Conservation (phyloP, 2,888 invertebrate species). For the Bellardia pandia region DNA sequence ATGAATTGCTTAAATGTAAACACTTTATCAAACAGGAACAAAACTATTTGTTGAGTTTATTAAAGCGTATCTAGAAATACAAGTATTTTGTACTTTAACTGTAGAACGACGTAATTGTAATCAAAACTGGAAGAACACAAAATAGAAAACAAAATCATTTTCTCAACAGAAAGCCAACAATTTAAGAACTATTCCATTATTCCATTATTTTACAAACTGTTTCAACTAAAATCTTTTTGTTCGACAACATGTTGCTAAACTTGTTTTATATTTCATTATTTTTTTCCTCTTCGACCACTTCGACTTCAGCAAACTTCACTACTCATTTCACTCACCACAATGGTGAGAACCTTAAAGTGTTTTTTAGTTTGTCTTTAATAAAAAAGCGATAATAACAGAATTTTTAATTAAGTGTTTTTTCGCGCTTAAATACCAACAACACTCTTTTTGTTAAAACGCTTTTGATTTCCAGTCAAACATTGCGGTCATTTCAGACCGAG, state of each 20-base stretch:
- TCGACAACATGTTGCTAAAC: slow-evolving; percentile 57
- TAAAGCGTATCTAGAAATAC: too few species aligned
- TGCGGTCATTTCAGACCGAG: slow-evolving; percentile 7
- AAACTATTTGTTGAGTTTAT: too few species aligned
- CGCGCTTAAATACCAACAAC: slow-evolving; percentile 31
- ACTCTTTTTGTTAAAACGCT: slow-evolving; percentile 21
- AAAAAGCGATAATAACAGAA: slow-evolving; percentile 70
- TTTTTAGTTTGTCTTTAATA: slow-evolving; percentile 20
- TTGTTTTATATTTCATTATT: slow-evolving; percentile 48
- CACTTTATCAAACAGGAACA: too few species aligned
- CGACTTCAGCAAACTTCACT: slow-evolving; percentile 15
- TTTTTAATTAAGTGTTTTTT: slow-evolving; percentile 70
- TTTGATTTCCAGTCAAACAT: slow-evolving; percentile 13
- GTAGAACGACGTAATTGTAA: too few species aligned
- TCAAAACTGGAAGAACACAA: too few species aligned
- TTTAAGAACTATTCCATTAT: neutral
- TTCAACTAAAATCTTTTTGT: neutral
- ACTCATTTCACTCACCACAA: slow-evolving; percentile 13
- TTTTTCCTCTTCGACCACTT: neutral
- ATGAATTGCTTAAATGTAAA: neutral
- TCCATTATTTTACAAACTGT: slow-evolving; percentile 34
- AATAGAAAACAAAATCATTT: neutral
- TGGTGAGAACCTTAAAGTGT: slow-evolving; percentile 61
- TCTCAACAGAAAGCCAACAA: neutral
- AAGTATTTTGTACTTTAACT: too few species aligned